These are phyloP conservation scores for Muntiacus muntjak DNA, from an alignment of 2,113 vertebrate species.

Conservation along the genomic window DNA sequence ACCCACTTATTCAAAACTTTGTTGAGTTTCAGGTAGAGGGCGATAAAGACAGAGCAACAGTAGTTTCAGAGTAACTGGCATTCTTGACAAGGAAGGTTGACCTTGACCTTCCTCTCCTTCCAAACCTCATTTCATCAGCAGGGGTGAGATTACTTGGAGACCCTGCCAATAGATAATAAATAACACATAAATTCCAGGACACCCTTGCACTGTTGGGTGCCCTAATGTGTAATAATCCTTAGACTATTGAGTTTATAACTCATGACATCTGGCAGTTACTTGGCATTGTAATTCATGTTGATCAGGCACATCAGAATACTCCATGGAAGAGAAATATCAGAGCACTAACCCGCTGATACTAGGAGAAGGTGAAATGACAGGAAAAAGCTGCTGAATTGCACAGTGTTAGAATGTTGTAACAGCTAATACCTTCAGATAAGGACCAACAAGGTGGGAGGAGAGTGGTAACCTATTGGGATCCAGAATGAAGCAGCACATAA, in stretches of 20 bases:
- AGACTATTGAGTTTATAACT: slow-evolving; percentile 73
- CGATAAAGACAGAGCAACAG: neutral
- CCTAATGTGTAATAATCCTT: slow-evolving; percentile 79
- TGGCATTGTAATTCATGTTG: slow-evolving; percentile 70
- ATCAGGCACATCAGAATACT: slow-evolving; percentile 55
- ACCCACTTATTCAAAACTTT: neutral
- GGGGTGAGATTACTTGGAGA: slow-evolving; percentile 70
- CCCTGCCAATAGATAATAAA: slow-evolving; percentile 70
- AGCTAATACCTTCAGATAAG: slow-evolving; percentile 39
- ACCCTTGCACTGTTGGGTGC: slow-evolving; percentile 60
- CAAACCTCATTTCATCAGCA: slow-evolving; percentile 67
- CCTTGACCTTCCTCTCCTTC: slow-evolving; percentile 43
- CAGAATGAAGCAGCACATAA: slow-evolving; percentile 57
- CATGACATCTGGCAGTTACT: slow-evolving; percentile 77
- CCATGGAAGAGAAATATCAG: slow-evolving; percentile 12
- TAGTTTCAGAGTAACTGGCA: slow-evolving; percentile 21
- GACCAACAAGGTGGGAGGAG: slow-evolving; percentile 4
- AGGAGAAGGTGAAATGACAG: neutral
- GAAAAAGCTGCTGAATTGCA: slow-evolving; percentile 34
- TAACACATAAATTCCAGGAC: slow-evolving; percentile 75
- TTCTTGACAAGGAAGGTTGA: slow-evolving; percentile 45
- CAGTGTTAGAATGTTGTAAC: neutral
- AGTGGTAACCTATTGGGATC: neutral
- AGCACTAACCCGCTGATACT: neutral
- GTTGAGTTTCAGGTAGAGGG: neutral